A percentile compares a stretch with the other conserved stretches of the same genome.
These are phyloP conservation scores for Penaeus chinensis DNA, from an alignment of 1,140 invertebrate species.

Conservation along the genomic window DNA sequence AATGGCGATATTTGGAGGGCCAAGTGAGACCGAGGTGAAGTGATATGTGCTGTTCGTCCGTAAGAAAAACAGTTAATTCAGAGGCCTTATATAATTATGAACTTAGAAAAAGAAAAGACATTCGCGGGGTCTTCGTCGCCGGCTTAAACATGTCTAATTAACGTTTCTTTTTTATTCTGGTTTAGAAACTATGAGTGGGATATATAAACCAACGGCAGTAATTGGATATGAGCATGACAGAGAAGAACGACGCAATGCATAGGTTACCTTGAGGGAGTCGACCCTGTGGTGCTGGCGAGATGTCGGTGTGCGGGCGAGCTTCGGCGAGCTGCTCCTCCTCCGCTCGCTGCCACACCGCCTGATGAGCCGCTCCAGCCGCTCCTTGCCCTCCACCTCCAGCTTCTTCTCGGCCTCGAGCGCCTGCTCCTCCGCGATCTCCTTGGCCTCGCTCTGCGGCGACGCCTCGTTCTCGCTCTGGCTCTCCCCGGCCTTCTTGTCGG, in stretches of 20 bases:
- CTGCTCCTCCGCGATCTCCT: not conserved
- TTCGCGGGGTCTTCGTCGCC: too few species aligned
- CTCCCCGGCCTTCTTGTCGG: constrained; percentile 39
- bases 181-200: too few species aligned
- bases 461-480: constrained; percentile 44
- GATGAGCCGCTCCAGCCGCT: not conserved
- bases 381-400: constrained; percentile 12
- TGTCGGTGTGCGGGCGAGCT: not conserved
- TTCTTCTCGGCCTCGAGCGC: constrained; percentile 31
- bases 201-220: too few species aligned
- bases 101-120: too few species aligned
- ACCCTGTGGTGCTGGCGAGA: constrained; percentile 26
- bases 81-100: too few species aligned
- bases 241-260: not conserved
- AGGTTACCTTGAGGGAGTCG: constrained; percentile 35
- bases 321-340: constrained; percentile 8
- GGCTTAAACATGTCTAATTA: too few species aligned
- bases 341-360: not conserved
- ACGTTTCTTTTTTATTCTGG: too few species aligned
- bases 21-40: too few species aligned
- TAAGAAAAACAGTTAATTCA: too few species aligned
- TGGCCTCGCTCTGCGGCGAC: constrained; percentile 15
- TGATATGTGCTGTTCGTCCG: too few species aligned
- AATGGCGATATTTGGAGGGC: too few species aligned
- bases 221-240: too few species aligned